phyloP scores from a whole-genome alignment of 2,888 invertebrate species.

The Caradrina kadenii region DNA sequence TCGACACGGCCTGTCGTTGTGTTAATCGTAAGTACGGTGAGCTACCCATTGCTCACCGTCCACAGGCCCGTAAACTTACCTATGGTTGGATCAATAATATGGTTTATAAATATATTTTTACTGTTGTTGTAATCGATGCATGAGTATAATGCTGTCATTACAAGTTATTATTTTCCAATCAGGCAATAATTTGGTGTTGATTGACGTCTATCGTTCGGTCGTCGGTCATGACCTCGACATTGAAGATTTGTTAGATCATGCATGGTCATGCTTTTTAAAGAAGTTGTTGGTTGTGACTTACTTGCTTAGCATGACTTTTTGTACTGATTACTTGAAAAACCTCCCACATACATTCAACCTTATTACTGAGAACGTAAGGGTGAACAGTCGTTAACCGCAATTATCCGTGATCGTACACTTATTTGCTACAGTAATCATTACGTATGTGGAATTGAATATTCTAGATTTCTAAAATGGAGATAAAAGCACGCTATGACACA shows the following conservation, averaged over 20 bases:
- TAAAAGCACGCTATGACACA: not conserved
- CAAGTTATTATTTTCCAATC: slow-evolving; percentile 31
- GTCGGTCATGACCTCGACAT: slow-evolving; percentile 44
- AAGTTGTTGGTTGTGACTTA: not conserved
- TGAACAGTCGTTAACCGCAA: too few species aligned
- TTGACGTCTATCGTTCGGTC: slow-evolving; percentile 20
- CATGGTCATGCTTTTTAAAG: slow-evolving; percentile 17
- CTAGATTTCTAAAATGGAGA: not conserved
- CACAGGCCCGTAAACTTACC: too few species aligned
- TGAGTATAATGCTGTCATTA: slow-evolving; percentile 4
- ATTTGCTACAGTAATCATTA: not conserved
- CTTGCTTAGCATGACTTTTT: not conserved
- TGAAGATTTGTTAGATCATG: slow-evolving; percentile 42
- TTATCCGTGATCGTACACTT: too few species aligned
- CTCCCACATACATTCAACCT: too few species aligned
- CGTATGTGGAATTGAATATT: not conserved
- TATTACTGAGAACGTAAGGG: too few species aligned
- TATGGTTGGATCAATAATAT: not conserved
- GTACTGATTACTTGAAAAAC: not conserved
- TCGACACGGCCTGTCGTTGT: too few species aligned
- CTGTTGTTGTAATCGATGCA: not conserved
- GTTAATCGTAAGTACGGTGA: too few species aligned
- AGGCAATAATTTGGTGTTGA: slow-evolving; percentile 32
- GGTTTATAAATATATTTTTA: not conserved
- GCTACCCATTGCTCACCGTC: too few species aligned